Evolutionary conservation across 2,797 vertebrate species (phyloP).

Genomic region (Podarcis siculus): DNA sequence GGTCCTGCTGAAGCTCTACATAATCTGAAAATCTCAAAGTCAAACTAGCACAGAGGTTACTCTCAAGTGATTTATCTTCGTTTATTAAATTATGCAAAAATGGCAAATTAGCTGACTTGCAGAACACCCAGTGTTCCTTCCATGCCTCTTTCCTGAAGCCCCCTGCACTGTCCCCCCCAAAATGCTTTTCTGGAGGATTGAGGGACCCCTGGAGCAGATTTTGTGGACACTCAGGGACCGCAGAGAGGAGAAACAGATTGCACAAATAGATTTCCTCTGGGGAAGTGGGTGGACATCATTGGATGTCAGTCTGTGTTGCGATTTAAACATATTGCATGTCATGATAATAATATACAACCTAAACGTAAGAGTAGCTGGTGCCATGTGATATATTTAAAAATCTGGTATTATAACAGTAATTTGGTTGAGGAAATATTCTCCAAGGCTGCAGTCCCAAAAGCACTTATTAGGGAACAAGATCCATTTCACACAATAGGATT

Average conservation of each 20-base stretch:
- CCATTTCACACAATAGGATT: not conserved
- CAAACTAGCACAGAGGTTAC: not conserved
- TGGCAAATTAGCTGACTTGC: not conserved
- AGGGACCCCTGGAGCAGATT: too few relatives aligned
- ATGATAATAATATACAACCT: not conserved
- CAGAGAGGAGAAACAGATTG: not conserved
- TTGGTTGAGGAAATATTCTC: too few relatives aligned
- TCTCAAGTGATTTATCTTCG: not conserved
- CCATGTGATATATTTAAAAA: not conserved
- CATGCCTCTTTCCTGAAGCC: too few relatives aligned
- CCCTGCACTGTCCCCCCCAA: too few relatives aligned
- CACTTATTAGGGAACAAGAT: not conserved
- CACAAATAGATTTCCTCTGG: too few relatives aligned
- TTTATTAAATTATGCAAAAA: not conserved
- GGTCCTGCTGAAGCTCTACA: not conserved
- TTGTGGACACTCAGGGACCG: too few relatives aligned
- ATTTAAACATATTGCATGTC: not conserved
- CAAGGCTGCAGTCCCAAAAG: not conserved
- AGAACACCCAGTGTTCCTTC: not conserved
- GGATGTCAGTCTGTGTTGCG: not conserved
- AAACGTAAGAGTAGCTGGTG: not conserved
- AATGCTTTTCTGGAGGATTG: too few relatives aligned
- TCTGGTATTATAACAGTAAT: too few relatives aligned
- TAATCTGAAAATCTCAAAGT: constrained; percentile 11
- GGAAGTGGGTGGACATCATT: too few relatives aligned